Evolutionary conservation across 2,113 vertebrate genomes (phyloP), one percentile per base, ranked within the genome.

Genomic region (Dicerorhinus sumatrensis): DNA sequence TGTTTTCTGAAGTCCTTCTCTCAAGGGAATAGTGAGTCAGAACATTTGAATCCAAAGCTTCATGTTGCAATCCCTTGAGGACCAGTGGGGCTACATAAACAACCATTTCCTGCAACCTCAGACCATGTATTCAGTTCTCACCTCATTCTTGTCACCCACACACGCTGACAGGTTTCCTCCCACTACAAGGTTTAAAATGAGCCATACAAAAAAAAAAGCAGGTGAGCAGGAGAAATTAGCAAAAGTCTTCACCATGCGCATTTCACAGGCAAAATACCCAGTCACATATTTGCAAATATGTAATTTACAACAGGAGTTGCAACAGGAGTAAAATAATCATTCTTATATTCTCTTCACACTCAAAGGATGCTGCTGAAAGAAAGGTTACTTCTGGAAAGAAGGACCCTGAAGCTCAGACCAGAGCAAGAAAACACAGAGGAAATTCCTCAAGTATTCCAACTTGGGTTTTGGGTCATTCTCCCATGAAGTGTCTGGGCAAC

Each of bases 41-140:
- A 96, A 91, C 88, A n/a, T 93, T 63, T 92, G 86, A 94, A 95
- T 77, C 95, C 83, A 89, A 84, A 0, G 83, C 87, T 89, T 94
- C 75, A 14, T 84, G 96, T 92, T 67, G 42, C 63, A 76, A 84
- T 86, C 86, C 80, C 85, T 29, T 46, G 54, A 83, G 69, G 33
- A 65, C 84, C 83, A 75, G 1, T 21, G 63, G 58, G 84, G 83
- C 96, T 94, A 8, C 14, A 5, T 20, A 96, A 95, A 92, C 90
- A 96, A 36, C 77, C 79, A 76, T 91, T 98, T 97, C 94, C 97
- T 95, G 69, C 92, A 96, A 95, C 87, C 56, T 92, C 83, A 96
- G 84, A 89, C 54, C 69, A 23, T 56, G 39, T n/a, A 67, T 84
- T 88, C 91, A 96, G 62, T 85, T 96, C 89, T 89, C 89, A 95